These are phyloP conservation scores for Megaceryle maxima DNA, from an alignment of 2,113 vertebrate species.

Conservation along the genomic window DNA sequence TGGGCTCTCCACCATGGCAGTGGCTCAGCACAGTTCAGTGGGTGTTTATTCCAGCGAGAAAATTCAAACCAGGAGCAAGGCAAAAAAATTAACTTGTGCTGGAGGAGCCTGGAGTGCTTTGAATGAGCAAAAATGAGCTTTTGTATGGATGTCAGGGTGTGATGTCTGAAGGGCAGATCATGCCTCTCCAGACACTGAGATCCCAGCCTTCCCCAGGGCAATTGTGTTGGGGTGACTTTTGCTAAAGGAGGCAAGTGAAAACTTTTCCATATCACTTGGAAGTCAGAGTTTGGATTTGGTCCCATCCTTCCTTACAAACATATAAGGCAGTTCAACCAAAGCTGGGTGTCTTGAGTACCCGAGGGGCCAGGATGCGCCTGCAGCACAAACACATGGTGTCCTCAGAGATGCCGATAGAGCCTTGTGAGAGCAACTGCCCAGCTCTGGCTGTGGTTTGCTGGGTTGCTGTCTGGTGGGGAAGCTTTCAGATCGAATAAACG, in stretches of 20 bases:
- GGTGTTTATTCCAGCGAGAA: background rate
- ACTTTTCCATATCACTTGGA: background rate
- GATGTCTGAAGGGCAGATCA: background rate
- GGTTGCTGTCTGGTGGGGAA: background rate
- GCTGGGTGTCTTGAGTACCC: background rate
- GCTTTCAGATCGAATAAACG: background rate
- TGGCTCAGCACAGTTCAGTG: background rate
- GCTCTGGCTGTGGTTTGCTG: background rate
- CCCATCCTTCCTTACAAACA: background rate
- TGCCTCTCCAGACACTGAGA: background rate
- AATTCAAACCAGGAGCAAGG: background rate
- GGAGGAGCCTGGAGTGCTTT: background rate
- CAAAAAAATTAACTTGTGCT: background rate
- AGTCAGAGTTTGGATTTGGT: background rate
- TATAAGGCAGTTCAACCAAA: rapidly evolving
- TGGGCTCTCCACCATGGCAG: background rate
- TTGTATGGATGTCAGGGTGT: rapidly evolving
- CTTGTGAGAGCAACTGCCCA: rapidly evolving
- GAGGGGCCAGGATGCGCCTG: background rate
- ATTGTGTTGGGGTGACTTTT: background rate
- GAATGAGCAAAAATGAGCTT: background rate
- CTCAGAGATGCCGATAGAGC: background rate
- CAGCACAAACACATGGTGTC: rapidly evolving
- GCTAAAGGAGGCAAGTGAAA: background rate
- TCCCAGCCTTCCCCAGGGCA: rapidly evolving